Evolutionary conservation across 1,140 invertebrate species (phyloP).

Genomic region (Coptotermes formosanus): DNA sequence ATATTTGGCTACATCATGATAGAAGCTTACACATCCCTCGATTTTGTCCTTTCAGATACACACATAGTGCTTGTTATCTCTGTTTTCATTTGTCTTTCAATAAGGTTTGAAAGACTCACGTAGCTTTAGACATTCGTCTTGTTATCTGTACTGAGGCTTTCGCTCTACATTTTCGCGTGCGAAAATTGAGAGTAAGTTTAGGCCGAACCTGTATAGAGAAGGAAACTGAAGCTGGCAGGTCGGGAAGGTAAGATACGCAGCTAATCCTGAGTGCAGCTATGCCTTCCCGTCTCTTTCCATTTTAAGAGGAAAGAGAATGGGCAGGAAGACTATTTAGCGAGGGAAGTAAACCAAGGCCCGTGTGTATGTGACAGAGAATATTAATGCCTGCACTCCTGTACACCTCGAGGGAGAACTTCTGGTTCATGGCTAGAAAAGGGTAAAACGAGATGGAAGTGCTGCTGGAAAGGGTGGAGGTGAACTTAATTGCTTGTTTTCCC

Average conservation of each 20-base stretch:
- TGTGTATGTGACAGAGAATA: not conserved
- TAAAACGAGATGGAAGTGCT: too few species aligned
- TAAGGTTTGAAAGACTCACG: not conserved
- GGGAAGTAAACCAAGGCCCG: not conserved
- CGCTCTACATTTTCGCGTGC: too few species aligned
- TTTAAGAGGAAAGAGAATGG: too few species aligned
- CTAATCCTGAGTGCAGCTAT: not conserved
- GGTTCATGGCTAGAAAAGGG: not conserved
- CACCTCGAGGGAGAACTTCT: not conserved
- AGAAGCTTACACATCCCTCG: too few species aligned
- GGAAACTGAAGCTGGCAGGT: not conserved
- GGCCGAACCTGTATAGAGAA: too few species aligned
- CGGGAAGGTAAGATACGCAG: not conserved
- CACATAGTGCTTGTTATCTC: too few species aligned
- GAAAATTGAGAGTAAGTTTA: too few species aligned
- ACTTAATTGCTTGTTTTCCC: slow-evolving; percentile 6
- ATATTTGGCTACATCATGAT: too few species aligned
- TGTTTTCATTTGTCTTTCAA: too few species aligned
- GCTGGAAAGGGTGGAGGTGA: not conserved
- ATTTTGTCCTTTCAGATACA: too few species aligned
- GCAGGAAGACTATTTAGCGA: not conserved
- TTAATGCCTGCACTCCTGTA: not conserved
- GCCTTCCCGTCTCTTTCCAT: too few species aligned
- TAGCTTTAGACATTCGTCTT: not conserved
- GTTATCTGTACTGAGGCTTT: not conserved